These are phyloP conservation scores for Lycaon pictus DNA, from an alignment of 2,113 vertebrate species.

Conservation along the genomic window DNA sequence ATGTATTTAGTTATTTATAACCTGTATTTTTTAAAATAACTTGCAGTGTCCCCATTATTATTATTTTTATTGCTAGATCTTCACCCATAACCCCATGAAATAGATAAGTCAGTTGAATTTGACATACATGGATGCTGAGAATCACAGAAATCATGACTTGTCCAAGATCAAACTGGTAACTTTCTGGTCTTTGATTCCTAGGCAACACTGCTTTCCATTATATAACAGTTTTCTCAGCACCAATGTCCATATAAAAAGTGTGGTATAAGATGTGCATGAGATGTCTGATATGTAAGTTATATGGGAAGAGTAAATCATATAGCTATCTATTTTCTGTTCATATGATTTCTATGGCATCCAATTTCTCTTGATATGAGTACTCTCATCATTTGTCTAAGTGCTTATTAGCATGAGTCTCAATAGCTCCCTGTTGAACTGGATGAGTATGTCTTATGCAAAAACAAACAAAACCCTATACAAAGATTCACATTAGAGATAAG, in stretches of 20 bases:
- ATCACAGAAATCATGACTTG: background rate
- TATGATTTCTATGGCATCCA: background rate
- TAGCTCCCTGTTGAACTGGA: background rate
- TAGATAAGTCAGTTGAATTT: background rate
- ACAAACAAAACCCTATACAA: background rate
- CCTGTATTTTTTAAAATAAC: background rate
- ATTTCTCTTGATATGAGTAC: background rate
- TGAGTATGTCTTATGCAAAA: background rate
- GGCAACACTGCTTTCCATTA: background rate
- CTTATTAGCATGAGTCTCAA: background rate
- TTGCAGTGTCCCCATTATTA: background rate
- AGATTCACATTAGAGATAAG: background rate
- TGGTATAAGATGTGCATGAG: background rate
- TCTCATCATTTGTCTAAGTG: background rate
- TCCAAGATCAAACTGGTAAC: background rate
- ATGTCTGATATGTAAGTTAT: background rate
- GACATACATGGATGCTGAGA: background rate
- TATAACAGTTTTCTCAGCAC: background rate
- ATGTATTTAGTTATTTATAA: background rate
- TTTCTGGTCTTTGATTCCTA: background rate
- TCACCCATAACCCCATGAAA: background rate
- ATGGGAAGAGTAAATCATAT: background rate
- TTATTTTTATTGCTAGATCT: background rate
- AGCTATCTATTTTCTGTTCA: background rate
- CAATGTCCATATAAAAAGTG: background rate